Evolutionary conservation across 2,797 vertebrate genomes (phyloP).

Genomic region (Austrolebias charrua): DNA sequence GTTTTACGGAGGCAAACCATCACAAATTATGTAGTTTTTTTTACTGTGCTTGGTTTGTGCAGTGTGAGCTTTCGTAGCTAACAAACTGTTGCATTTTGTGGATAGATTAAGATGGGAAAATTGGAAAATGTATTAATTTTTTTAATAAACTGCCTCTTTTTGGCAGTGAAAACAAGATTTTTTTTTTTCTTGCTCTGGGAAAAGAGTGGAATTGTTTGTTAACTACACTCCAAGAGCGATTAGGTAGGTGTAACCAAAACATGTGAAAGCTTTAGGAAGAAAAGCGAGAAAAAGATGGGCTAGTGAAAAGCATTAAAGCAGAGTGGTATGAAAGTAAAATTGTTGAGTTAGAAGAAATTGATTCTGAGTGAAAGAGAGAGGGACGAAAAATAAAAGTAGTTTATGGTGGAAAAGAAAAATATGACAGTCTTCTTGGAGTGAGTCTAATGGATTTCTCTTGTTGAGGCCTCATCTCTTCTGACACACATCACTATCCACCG

Average conservation of each 20-base stretch:
- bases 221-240: neutral
- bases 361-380: constrained; percentile 14
- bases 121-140: too few species aligned
- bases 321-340: constrained; percentile 30
- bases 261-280: constrained; percentile 2
- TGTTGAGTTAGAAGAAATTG: constrained; percentile 14
- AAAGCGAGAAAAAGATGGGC: constrained; percentile 30
- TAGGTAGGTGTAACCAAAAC: neutral
- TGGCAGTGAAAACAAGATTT: too few species aligned
- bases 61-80: too few species aligned
- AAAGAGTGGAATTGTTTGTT: neutral
- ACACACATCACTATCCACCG: constrained; percentile 34
- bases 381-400: constrained; percentile 26
- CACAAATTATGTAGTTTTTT: too few species aligned
- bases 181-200: neutral
- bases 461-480: constrained; percentile 42
- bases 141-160: too few species aligned
- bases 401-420: constrained; percentile 49
- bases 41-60: too few species aligned
- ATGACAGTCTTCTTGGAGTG: constrained; percentile 33
- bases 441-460: constrained; percentile 68
- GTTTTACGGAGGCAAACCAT: too few species aligned
- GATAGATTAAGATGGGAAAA: too few species aligned
- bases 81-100: too few species aligned
- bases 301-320: constrained; percentile 27